Conservation (phyloP, 2,113 vertebrate species). For the Nipponia nippon region DNA sequence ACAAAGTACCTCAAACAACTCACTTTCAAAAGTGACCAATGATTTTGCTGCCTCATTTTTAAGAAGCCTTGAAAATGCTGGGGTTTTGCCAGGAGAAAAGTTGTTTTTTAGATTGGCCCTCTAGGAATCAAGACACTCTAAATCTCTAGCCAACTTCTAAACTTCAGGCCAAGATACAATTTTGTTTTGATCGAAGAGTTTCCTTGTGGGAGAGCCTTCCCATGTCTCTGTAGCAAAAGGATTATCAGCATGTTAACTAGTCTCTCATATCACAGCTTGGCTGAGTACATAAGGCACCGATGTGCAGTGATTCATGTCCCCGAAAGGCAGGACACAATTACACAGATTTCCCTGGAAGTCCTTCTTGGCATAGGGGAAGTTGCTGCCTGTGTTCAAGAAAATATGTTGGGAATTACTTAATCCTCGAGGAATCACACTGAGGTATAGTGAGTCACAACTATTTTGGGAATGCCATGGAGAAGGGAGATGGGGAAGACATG, state of each 20-base stretch:
- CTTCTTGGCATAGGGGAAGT: not conserved
- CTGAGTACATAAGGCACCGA: rapidly evolving
- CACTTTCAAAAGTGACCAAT: not conserved
- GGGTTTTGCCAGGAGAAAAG: not conserved
- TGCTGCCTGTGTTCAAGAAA: not conserved
- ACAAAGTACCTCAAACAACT: not conserved
- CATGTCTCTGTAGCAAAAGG: not conserved
- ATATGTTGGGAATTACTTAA: not conserved
- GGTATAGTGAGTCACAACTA: not conserved
- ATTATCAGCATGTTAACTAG: rapidly evolving
- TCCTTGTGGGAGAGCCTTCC: not conserved
- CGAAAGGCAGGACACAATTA: not conserved
- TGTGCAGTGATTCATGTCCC: not conserved
- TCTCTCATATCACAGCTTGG: not conserved
- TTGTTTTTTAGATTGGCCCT: not conserved
- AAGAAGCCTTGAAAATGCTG: not conserved
- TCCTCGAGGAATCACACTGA: not conserved
- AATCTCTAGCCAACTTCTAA: not conserved
- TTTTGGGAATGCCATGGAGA: not conserved
- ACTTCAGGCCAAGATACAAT: not conserved
- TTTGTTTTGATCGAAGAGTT: not conserved
- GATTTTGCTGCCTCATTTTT: not conserved
- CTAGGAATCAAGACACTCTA: not conserved
- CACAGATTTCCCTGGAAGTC: not conserved
- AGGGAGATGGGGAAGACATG: rapidly evolving